Evolutionary conservation across 2,888 invertebrate genomes (phyloP).

Genomic region (Sisyra terminalis): DNA sequence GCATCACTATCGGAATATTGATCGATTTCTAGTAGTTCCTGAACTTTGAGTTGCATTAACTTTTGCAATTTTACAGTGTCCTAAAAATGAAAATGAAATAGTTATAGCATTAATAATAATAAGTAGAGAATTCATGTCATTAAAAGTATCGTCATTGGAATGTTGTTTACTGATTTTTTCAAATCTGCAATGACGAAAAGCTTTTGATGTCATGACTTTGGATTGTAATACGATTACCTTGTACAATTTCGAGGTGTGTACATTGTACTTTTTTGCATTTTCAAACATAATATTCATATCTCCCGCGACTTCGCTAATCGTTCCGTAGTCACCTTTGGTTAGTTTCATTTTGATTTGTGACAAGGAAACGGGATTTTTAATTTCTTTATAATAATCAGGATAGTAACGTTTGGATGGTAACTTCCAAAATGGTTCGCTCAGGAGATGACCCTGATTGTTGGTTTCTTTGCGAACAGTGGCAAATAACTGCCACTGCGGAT

Average conservation of each 20-base stretch:
- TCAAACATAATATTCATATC: slow-evolving; percentile 95
- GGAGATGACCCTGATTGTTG: slow-evolving; percentile 48
- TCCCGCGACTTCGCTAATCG: slow-evolving; percentile 74
- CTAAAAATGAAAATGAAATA: slow-evolving; percentile 23
- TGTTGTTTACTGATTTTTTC: too few species aligned
- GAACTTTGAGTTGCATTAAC: slow-evolving; percentile 50
- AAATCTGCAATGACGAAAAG: too few species aligned
- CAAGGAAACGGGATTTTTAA: slow-evolving; percentile 88
- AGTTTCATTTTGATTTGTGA: slow-evolving; percentile 78
- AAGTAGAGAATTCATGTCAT: too few species aligned
- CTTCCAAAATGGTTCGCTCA: slow-evolving; percentile 86
- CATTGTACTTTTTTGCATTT: slow-evolving; percentile 85
- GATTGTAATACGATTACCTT: slow-evolving; percentile 45
- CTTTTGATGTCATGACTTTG: not conserved
- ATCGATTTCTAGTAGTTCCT: slow-evolving; percentile 48
- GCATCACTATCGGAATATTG: slow-evolving; percentile 35
- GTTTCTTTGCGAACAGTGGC: slow-evolving; percentile 59
- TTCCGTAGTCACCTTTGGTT: slow-evolving; percentile 66
- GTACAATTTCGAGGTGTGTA: slow-evolving; percentile 62
- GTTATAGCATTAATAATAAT: not conserved
- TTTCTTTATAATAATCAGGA: slow-evolving; percentile 95
- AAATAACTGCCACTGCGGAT: slow-evolving; percentile 82
- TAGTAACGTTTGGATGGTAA: slow-evolving; percentile 81
- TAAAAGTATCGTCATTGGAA: too few species aligned
- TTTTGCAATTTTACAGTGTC: slow-evolving; percentile 59